Percentiles rank a stretch among this genome's conserved stretches.
Conservation (phyloP, 2,888 invertebrate genomes). For the Drosophila lacicola region DNA sequence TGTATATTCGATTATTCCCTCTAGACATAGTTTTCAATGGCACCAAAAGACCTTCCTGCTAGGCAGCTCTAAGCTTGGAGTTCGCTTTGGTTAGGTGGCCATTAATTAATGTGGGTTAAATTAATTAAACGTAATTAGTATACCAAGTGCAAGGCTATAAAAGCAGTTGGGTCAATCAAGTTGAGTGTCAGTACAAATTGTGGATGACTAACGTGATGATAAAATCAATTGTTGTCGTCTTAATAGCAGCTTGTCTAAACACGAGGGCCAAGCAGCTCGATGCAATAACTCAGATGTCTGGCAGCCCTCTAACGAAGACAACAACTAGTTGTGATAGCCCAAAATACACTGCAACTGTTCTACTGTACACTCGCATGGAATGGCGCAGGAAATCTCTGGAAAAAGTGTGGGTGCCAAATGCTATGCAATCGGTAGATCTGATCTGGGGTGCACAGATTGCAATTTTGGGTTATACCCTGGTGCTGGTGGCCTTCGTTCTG, state of each 20-base stretch:
- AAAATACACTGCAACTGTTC: conserved; percentile 4
- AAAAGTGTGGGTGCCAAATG: conserved; percentile 37
- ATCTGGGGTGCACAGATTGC: conserved; percentile 46
- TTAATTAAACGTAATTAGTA: conserved; percentile 36
- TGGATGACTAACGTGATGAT: conserved; percentile 6
- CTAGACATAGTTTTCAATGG: not conserved
- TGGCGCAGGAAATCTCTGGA: conserved; percentile 5
- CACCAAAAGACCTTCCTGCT: not conserved
- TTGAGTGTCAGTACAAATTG: conserved; percentile 29
- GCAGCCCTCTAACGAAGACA: not conserved
- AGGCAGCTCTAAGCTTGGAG: not conserved
- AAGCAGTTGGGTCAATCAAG: conserved; percentile 10
- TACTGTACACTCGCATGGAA: conserved; percentile 1
- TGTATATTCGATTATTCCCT: not conserved
- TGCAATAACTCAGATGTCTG: not conserved
- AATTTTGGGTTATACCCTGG: conserved; percentile 33
- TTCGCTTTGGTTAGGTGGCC: not conserved
- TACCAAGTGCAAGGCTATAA: conserved; percentile 30
- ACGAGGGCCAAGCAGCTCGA: not conserved
- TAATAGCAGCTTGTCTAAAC: not conserved
- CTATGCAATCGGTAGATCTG: conserved; percentile 36
- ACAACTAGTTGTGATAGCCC: not conserved
- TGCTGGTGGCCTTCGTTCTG: conserved; percentile 19
- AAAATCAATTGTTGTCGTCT: conserved; percentile 11
- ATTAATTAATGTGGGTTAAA: conserved; percentile 24